Base-by-base conservation (phyloP, 1,140 invertebrate species). In the Psix sp. region DNA sequence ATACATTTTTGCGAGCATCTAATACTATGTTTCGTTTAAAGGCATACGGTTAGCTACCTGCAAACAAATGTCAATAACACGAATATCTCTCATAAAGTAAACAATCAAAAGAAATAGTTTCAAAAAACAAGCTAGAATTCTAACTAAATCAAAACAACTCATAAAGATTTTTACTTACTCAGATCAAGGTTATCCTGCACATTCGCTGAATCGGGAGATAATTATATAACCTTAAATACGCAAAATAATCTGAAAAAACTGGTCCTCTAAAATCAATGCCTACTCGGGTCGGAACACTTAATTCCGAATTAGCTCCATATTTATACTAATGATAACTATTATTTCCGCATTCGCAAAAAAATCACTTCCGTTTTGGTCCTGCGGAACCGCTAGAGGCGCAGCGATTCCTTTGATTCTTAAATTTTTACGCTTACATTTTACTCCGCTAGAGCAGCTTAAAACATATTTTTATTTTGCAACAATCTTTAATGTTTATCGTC, bases 311-410 rank as follows among this genome's bases (percentile, higher is more conserved):
- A 81, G 81, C 62, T 68, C 65, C 68, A 82, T 29, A 29, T 10
- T n/a, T n/a, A n/a, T n/a, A n/a, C n/a, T n/a, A 83, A 84, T 81
- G 77, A 75, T 77, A 76, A 86, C 82, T 83, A 85, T 85, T 83
- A 83, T 84, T 84, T 83, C 78, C 75, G 79, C 79, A 80, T 10
- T 7, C 6, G 7, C n/a, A 7, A n/a, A n/a, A 80, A 56, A 52
- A 51, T 72, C 78, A 63, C 67, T 84, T 83, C 57, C 49, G 11
- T 40, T 40, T 29, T 29, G 26, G 4, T 24, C 26, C 2, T 3
- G 7, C 42, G n/a, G 38, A 21, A 49, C 82, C 82, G 75, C 67
- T 57, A 84, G 83, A 42, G 80, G 83, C 82, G 82, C 82, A 10
- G 26, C 26, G 2, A 7, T 29, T 7, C 2, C n/a, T n/a, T n/a